phyloP scores from a whole-genome alignment of 2,113 vertebrate genomes.

The Phycodurus eques region DNA sequence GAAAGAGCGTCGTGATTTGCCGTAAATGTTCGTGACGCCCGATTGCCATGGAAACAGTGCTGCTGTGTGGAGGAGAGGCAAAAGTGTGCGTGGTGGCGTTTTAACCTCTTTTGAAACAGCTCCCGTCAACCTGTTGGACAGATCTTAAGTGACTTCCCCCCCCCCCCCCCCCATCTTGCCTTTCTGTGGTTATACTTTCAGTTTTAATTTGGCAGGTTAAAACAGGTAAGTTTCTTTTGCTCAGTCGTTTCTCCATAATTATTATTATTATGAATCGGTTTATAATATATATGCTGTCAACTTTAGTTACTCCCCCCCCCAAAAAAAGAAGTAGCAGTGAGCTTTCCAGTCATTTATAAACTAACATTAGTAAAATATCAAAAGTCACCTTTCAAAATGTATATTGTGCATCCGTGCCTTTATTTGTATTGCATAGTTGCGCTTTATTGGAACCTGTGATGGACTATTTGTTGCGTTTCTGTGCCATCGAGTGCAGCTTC shows the following conservation, averaged over 20 bases:
- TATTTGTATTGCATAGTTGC: not conserved
- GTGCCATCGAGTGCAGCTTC: constrained; percentile 42
- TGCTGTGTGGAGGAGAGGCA: constrained; percentile 57
- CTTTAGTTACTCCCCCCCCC: not conserved
- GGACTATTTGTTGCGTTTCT: constrained; percentile 42
- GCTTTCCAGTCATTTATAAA: not conserved
- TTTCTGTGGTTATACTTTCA: constrained; percentile 29
- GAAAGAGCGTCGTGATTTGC: constrained; percentile 62
- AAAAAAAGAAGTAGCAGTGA: not conserved
- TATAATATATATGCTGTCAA: constrained; percentile 6
- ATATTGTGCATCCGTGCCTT: not conserved
- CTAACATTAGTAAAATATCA: not conserved
- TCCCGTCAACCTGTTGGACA: constrained; percentile 63
- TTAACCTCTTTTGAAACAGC: constrained; percentile 40
- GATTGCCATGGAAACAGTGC: constrained; percentile 77
- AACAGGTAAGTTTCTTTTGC: constrained; percentile 8
- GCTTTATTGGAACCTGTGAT: constrained; percentile 8
- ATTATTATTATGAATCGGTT: too few relatives aligned
- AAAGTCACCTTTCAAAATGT: not conserved
- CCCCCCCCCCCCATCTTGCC: not conserved
- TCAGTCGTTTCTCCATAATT: not conserved
- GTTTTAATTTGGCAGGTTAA: constrained; percentile 32
- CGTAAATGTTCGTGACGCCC: constrained; percentile 71
- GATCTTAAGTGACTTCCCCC: not conserved
- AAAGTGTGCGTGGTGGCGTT: constrained; percentile 52